phyloP scores from a whole-genome alignment of 1,140 invertebrate species.

The Meloidogyne hapla region DNA sequence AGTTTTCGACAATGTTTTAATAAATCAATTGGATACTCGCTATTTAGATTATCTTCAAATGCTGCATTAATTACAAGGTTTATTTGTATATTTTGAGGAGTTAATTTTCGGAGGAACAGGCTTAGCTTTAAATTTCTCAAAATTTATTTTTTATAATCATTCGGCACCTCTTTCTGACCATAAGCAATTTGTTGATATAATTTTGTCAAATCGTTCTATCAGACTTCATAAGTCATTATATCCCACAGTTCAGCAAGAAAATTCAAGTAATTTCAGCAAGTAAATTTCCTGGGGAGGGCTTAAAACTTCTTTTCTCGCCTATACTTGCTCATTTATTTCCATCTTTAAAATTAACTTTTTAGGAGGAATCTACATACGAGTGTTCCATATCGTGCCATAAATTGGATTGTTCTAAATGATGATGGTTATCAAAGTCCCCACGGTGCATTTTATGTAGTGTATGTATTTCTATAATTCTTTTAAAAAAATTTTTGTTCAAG shows the following conservation, averaged over 20 bases:
- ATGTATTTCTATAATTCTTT: background rate
- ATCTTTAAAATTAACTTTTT: background rate
- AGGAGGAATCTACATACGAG: background rate
- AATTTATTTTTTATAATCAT: too few species aligned
- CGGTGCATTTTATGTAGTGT: background rate
- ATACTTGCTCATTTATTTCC: too few species aligned
- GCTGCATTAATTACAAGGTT: background rate
- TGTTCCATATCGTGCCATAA: background rate
- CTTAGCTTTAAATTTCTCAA: too few species aligned
- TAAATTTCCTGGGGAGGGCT: too few species aligned
- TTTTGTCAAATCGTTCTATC: too few species aligned
- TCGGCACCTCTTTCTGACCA: too few species aligned
- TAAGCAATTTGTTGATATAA: too few species aligned
- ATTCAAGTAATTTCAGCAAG: too few species aligned
- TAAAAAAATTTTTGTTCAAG: constrained; percentile 38
- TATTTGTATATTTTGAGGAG: background rate
- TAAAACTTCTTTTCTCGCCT: too few species aligned
- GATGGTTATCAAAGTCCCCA: background rate
- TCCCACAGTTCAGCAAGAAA: too few species aligned
- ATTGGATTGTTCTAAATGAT: background rate
- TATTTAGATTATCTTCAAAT: background rate
- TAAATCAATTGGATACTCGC: background rate
- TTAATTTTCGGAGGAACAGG: too few species aligned
- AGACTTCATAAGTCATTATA: too few species aligned
- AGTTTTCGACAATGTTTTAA: background rate